These are phyloP conservation scores for Galleria mellonella DNA, from an alignment of 1,140 invertebrate genomes.

Conservation along the genomic window DNA sequence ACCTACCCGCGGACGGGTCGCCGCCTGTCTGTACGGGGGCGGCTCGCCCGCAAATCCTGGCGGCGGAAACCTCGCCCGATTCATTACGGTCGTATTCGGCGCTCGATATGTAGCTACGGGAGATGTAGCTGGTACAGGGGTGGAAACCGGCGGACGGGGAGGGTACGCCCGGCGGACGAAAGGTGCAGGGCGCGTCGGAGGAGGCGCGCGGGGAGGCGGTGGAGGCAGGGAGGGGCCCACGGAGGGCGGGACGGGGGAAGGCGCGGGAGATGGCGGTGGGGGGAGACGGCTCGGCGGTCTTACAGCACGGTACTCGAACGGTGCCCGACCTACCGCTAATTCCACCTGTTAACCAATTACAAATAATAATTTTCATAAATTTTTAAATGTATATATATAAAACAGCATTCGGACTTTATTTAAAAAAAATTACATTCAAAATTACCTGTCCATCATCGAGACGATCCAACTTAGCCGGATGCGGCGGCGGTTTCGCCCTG, in stretches of 20 bases:
- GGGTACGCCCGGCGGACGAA: constrained; percentile 32
- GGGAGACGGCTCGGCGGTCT: constrained; percentile 29
- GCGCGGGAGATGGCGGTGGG: constrained; percentile 51
- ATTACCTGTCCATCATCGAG: constrained; percentile 53
- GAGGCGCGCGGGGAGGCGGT: constrained; percentile 20
- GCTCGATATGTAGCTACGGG: constrained; percentile 40
- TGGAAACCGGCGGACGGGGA: constrained; percentile 19
- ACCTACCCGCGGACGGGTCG: constrained; percentile 1
- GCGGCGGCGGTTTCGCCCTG: constrained; percentile 67
- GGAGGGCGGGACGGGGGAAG: constrained; percentile 23
- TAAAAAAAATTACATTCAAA: too few species aligned
- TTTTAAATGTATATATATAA: too few species aligned
- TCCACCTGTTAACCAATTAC: constrained; percentile 37
- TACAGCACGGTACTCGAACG: constrained; percentile 56
- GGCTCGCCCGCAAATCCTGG: constrained; percentile 35
- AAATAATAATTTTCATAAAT: too few species aligned
- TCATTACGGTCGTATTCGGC: constrained; percentile 28
- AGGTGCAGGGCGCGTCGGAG: constrained; percentile 20
- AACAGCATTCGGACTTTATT: too few species aligned
- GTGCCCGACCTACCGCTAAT: constrained; percentile 54
- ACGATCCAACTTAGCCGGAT: constrained; percentile 56
- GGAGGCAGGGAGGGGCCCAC: constrained; percentile 20
- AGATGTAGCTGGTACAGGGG: constrained; percentile 18
- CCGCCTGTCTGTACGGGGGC: constrained; percentile 31
- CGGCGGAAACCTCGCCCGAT: constrained; percentile 43